Conservation (phyloP, 2,888 invertebrate species). For the Pinctada fucata region DNA sequence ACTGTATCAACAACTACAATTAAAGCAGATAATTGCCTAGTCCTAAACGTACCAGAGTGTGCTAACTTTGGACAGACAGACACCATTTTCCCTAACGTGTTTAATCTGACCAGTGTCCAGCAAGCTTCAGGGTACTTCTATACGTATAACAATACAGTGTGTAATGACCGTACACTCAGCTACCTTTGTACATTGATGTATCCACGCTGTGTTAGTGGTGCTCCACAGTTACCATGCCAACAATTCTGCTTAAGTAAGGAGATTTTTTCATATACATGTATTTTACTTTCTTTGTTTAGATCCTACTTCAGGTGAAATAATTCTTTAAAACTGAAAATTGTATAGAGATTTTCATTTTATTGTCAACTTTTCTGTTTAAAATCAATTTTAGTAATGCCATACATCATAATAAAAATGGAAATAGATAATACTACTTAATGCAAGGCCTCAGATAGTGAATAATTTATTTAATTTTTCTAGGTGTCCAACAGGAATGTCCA, state of each 20-base stretch:
- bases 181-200: constrained; percentile 56
- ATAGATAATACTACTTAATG: too few species aligned
- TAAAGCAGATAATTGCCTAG: too few species aligned
- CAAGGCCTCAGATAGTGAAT: too few species aligned
- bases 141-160: constrained; percentile 26
- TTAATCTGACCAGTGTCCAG: neutral
- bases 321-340: too few species aligned
- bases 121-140: constrained; percentile 9
- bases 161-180: constrained; percentile 43
- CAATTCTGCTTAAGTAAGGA: constrained; percentile 46
- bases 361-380: too few species aligned
- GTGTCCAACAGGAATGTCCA: constrained; percentile 9
- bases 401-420: too few species aligned
- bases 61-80: constrained; percentile 13
- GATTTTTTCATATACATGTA: neutral
- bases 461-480: too few species aligned
- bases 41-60: neutral
- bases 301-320: too few species aligned
- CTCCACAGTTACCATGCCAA: constrained; percentile 53
- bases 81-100: constrained; percentile 29
- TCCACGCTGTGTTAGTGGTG: constrained; percentile 54
- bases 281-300: neutral
- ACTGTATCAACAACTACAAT: too few species aligned
- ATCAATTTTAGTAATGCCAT: too few species aligned
- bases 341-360: too few species aligned